These are phyloP conservation scores for Malacoctenus gilli DNA, from an alignment of 2,797 vertebrate genomes.

Conservation along the genomic window DNA sequence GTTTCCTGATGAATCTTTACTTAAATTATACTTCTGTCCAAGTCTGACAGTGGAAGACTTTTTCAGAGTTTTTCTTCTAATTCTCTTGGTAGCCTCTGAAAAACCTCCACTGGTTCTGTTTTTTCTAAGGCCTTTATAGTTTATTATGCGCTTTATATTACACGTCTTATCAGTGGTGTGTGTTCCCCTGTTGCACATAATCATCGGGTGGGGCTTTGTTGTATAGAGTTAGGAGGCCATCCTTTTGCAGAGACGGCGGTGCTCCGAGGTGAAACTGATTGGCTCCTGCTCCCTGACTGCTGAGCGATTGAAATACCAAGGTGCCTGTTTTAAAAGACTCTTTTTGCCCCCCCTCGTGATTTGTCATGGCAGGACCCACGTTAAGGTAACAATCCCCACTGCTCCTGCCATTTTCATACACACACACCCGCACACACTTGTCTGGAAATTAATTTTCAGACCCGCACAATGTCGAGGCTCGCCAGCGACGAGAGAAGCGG, in stretches of 20 bases:
- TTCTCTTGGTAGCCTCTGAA: constrained; percentile 23
- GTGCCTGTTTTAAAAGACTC: constrained; percentile 17
- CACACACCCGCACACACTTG: constrained; percentile 52
- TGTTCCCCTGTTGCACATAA: constrained; percentile 30
- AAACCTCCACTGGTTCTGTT: background rate
- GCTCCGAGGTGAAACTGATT: constrained; percentile 33
- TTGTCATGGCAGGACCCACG: constrained; percentile 19
- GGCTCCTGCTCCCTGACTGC: constrained; percentile 5
- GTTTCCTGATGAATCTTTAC: constrained; percentile 4
- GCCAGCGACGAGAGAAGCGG: constrained; percentile 72
- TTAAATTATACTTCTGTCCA: constrained; percentile 3
- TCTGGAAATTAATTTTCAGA: constrained; percentile 79
- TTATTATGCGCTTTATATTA: constrained; percentile 22
- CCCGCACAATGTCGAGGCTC: constrained; percentile 74
- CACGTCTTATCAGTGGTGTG: constrained; percentile 14
- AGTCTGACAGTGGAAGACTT: constrained; percentile 4
- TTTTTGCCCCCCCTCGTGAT: constrained; percentile 16
- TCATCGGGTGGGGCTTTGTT: constrained; percentile 23
- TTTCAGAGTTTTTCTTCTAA: constrained; percentile 6
- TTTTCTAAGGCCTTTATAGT: background rate
- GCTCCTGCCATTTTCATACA: constrained; percentile 41
- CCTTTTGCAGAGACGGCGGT: constrained; percentile 8
- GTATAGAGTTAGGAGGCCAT: constrained; percentile 26
- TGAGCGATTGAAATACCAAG: constrained; percentile 35
- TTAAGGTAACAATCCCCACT: constrained; percentile 43